Base-by-base conservation (phyloP, 2,113 vertebrate species). In the Entelurus aequoreus region DNA sequence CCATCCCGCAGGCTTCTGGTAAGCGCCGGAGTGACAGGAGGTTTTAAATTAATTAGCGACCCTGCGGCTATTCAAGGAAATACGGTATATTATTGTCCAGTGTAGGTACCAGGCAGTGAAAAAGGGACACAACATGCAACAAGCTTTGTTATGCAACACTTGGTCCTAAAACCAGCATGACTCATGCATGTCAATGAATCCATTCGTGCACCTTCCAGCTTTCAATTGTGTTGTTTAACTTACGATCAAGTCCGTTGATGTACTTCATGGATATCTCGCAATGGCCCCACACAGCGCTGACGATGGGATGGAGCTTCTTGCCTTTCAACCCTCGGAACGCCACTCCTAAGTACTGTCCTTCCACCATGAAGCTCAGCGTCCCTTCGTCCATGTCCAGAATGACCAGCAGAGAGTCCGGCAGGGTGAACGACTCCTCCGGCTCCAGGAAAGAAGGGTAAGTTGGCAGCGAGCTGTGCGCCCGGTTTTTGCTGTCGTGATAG, bases 331-430 rank as follows among this genome's bases (percentile, higher is more conserved):
- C 95, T 62, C 94, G 88, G 84, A 99, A 98, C 63, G 96, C 96
- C 84, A 99, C 95, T 61, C 96, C 96, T 66, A 99, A 92, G 84
- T 98, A 98, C 75, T 97, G 94, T 89, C 95, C 95, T 1, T 98
- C 95, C 21, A 95, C 94, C 74, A 96, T 92, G 83, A 97, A 99
- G 89, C 96, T 98, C 72, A 99, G 90, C 0, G 96, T 98, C 72
- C 96, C 96, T 82, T 98, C 96, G 9, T 99, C 96, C 95, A 98
- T 98, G 86, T 99, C 96, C 87, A 99, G 92, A 81, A 97, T 93
- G 38, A 97, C 95, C 42, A 99, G 87, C 67, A 99, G 88, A 56
- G 94, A 92, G 84, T 98, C 95, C 5, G 95, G 95, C 78, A 97
- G 88, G 14, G 93, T 91, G 76, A 98, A 98, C 14, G 94, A 90